Evolutionary conservation across 1,140 invertebrate species (phyloP), one percentile per base, ranked within the genome.

Genomic region (Ostrea edulis): DNA sequence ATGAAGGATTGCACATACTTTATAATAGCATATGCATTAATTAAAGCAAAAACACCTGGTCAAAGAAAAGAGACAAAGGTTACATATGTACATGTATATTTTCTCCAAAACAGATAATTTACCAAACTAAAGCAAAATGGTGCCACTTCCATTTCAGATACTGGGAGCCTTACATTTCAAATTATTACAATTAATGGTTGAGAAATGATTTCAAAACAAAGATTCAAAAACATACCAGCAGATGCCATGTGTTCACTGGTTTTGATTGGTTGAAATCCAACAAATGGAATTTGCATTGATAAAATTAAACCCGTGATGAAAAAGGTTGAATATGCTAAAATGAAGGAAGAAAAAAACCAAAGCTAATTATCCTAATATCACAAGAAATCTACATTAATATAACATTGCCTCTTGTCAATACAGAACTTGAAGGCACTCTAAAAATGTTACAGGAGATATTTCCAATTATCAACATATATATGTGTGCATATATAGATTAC

Each of bases 231-330:
- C 91, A 89, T 95, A 96, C 97, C 98, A 94, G 97, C 96, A 84
- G 98, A 98, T 84, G 99, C 98, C 99, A 99, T 99, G 94, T 99
- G 99, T 95, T 99, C 99, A 94, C 98, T 99, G n/a, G 99, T 99
- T 89, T 98, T 96, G 85, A 99, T 99, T 51, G 99, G 99, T 95
- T 99, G 99, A 95, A 99, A 99, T 65, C 99, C 99, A 90, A 99
- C 99, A 96, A 99, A 99, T 68, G 99, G 99, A 91, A 99, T 98
- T 96, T 99, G 99, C 99, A 99, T 99, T 82, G 98, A 99, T 86
- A 99, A 96, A 54, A 99, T 95, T 25, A 99, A 96, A 82, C 99
- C 99, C 25, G 99, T 95, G 87, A 99, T 98, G 94, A 94, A 95
- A 95, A 99, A 99, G 7, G 98, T 98, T 4, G 98, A 98, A 94